A percentile compares a stretch with the other conserved stretches of the same genome.
These are phyloP conservation scores for Pelusios castaneus DNA, from an alignment of 2,113 vertebrate species.

Conservation along the genomic window DNA sequence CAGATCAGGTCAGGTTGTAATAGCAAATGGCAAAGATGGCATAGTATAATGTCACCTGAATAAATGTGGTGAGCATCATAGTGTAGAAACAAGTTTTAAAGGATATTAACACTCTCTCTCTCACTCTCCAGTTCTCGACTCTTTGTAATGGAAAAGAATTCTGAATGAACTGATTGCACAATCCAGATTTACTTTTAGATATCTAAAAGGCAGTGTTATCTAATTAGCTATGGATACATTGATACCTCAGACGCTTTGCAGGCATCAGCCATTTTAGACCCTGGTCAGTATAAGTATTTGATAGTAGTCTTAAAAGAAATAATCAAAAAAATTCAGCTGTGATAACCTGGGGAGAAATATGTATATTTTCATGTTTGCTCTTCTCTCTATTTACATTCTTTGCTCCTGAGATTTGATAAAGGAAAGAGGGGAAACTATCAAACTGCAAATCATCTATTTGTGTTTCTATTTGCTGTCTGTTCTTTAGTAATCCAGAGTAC, in stretches of 20 bases:
- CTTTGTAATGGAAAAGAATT: slow-evolving; percentile 19
- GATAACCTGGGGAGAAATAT: slow-evolving; percentile 35
- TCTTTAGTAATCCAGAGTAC: slow-evolving; percentile 90
- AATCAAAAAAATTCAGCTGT: slow-evolving; percentile 40
- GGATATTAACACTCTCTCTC: slow-evolving; percentile 34
- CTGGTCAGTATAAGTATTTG: slow-evolving; percentile 49
- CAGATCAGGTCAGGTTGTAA: too few species aligned
- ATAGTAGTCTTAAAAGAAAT: slow-evolving; percentile 47
- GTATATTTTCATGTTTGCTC: slow-evolving; percentile 18
- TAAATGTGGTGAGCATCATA: slow-evolving; percentile 41
- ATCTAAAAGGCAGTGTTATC: slow-evolving; percentile 16
- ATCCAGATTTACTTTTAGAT: slow-evolving; percentile 28
- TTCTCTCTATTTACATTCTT: slow-evolving; percentile 53
- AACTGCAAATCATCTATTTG: slow-evolving; percentile 16
- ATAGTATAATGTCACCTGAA: slow-evolving; percentile 13
- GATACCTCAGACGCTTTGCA: slow-evolving; percentile 50
- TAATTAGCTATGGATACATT: slow-evolving; percentile 67
- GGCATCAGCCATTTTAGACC: slow-evolving; percentile 24
- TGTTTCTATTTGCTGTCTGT: slow-evolving; percentile 46
- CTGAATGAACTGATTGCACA: slow-evolving; percentile 2
- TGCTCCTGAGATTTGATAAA: slow-evolving; percentile 43
- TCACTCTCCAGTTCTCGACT: not conserved
- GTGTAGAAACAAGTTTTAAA: slow-evolving; percentile 25
- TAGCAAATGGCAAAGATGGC: slow-evolving; percentile 14
- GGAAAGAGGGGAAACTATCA: slow-evolving; percentile 18